Base-by-base conservation (phyloP, 1,140 invertebrate genomes). In the Pseudomyrmex gracilis region DNA sequence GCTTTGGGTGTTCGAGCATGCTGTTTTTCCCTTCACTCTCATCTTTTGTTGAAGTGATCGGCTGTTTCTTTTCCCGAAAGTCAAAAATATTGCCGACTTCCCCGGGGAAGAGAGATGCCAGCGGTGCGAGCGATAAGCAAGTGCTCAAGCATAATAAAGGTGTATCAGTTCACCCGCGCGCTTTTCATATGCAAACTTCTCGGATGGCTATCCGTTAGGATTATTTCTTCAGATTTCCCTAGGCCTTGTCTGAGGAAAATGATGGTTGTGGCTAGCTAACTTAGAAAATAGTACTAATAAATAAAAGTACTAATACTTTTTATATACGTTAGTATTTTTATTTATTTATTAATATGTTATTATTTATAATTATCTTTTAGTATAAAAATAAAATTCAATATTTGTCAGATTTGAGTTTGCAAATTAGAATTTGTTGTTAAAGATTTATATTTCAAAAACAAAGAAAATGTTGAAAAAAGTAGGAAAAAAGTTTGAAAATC, bases 121-220 rank as follows among this genome's bases (percentile, higher is more conserved):
- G 55, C 51, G 66, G 80, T 63, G 61, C 83, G 61, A 76, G 84
- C 93, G 93, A 94, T 94, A 94, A 94, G 93, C 92, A 93, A 94
- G 92, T 92, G 90, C 92, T 90, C 82, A 88, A 73, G 90, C 89
- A 93, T 92, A 92, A 94, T 94, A 94, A 94, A 94, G 92, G 92
- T 93, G 92, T 94, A 94, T 94, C 93, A 93, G 94, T 94, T 94
- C 92, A 84, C 89, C 70, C 67, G 82, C 76, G 68, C 82, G 89
- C 92, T 91, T 94, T 94, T 94, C 93, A 94, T 94, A 94, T 94
- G 94, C 93, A 94, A 94, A 94, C 91, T 78, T 91, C 84, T 87
- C 88, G 92, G 89, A 85, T 87, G 90, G 92, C 91, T 91, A 94
- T 94, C 92, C 92, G 90, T 94, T 93, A 93, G 92, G 93, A 94